Evolutionary conservation across 2,888 invertebrate species (phyloP), one percentile per base, ranked within the genome.

Genomic region (Seira musarum): DNA sequence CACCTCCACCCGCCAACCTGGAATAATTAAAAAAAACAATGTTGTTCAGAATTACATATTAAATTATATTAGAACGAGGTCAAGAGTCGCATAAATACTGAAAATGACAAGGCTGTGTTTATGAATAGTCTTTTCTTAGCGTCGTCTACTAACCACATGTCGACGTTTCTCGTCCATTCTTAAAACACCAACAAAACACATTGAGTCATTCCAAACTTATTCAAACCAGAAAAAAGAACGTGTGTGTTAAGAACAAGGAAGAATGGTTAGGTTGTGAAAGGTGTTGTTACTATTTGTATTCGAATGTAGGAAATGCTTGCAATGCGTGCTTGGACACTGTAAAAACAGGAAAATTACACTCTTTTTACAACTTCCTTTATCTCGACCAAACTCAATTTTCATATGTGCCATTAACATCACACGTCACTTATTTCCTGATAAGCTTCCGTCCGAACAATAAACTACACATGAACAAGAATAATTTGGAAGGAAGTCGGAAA

Each of bases 1-100:
- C 72, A 60, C 85, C 86, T 67, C 80, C 80, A 74, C 86, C 86
- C 61, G 87, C 82, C 82, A 87, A 84, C 75, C 87, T 87, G 83
- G 3, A 85, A 84, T 53, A 40, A 49, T 53, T 17, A 74, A 60
- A 65, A 60, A 67, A 19, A 60, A 5, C 60, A 60, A 60, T 15
- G 2, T 60, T 22, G 2, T 21, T 60, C 60, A 19, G 2, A 57
- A 15, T 6, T n/a, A 3, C 57, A 17, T 57, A 57, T n/a, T 13
- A n/a, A 57, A 15, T 17, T 13, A 40, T 60, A 19, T 21, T 21
- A 60, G 2, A 60, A 60, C 2, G 15, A 60, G 60, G 60, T 60
- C 60, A 60, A 19, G 22, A 21, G 21, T 22, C 21, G 3, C 6
- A 15, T n/a, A 53, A 53, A 53, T 13, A 15, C 2, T 19, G 22